Base-by-base conservation (phyloP, 1,140 invertebrate species). In the Philotrypesis tridentata region DNA sequence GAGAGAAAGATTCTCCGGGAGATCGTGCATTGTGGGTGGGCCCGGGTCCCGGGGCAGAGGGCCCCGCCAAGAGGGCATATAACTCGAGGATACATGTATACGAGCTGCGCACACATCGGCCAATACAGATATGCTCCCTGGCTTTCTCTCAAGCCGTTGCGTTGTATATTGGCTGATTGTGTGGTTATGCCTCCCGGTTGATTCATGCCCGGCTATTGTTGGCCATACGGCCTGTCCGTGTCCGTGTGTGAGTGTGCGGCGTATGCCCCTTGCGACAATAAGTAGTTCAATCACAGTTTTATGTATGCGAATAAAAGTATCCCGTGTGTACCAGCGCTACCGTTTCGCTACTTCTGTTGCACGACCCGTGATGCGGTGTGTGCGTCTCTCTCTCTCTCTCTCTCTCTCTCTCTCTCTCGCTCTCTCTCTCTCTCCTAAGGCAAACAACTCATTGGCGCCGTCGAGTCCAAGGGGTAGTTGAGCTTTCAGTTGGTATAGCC, bases 11-110 rank as follows among this genome's bases (percentile, higher is more conserved):
- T 83, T 78, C 81, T 84, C 83, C 82, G 74, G 82, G 86, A 90
- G 88, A 92, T 91, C 90, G 90, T 91, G 90, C 90, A 85, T 91
- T 89, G 90, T 91, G 91, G 91, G 90, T 91, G 90, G 90, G 90
- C 91, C 86, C 84, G 84, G 85, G 82, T n/a, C 86, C 82, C 86
- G 74, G 84, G 83, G 75, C 74, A 77, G 67, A 78, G 84, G 85
- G 84, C 88, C 85, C 87, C 87, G 87, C 86, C 86, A 85, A 80
- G 86, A 82, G 86, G 85, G 29, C 67, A 79, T 71, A 79, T 71
- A 79, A 70, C 48, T 79, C n/a, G 23, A n/a, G 21, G 9, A 21
- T 55, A 21, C 21, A 65, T 65, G 23, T 63, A 63, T 9, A 27
- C 12, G 23, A 3, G 21, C 23, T 65, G 61, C 61, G 17, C 61